Evolutionary conservation across 2,888 invertebrate genomes (phyloP).

Genomic region (Yponomeuta cagnagella): DNA sequence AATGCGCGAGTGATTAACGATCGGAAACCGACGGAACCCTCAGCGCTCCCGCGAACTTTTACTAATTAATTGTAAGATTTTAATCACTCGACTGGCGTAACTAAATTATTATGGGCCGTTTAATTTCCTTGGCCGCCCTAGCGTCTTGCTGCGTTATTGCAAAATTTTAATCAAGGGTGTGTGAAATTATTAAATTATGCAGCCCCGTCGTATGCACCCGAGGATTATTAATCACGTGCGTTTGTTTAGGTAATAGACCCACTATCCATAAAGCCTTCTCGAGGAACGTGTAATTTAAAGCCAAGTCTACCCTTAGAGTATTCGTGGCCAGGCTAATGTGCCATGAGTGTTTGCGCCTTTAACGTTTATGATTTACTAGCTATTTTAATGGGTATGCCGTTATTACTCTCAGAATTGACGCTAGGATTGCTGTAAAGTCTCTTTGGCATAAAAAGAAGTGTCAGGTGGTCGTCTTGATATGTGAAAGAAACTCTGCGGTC

Average conservation of each 20-base stretch:
- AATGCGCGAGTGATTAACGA: constrained; percentile 14
- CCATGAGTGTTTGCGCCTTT: neutral
- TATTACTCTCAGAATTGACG: neutral
- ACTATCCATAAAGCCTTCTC: constrained; percentile 33
- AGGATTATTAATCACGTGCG: constrained; percentile 58
- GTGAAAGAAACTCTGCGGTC: neutral
- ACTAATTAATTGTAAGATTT: constrained; percentile 71
- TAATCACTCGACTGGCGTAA: constrained; percentile 68
- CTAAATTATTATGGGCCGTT: constrained; percentile 71
- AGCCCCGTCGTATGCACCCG: constrained; percentile 70
- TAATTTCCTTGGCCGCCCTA: constrained; percentile 68
- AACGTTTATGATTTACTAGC: neutral
- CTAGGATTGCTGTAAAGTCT: no score
- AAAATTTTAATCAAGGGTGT: constrained; percentile 74
- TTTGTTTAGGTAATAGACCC: constrained; percentile 51
- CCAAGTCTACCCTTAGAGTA: neutral
- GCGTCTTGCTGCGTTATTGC: constrained; percentile 61
- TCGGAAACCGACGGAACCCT: constrained; percentile 13
- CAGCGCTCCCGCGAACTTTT: constrained; percentile 50
- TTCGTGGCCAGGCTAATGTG: neutral
- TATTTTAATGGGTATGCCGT: neutral
- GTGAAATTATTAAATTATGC: constrained; percentile 70
- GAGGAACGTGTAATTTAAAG: constrained; percentile 29
- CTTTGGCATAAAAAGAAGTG: neutral
- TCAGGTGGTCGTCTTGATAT: neutral